These are phyloP conservation scores for Cepphus grylle DNA, from an alignment of 2,113 vertebrate species.

Conservation along the genomic window DNA sequence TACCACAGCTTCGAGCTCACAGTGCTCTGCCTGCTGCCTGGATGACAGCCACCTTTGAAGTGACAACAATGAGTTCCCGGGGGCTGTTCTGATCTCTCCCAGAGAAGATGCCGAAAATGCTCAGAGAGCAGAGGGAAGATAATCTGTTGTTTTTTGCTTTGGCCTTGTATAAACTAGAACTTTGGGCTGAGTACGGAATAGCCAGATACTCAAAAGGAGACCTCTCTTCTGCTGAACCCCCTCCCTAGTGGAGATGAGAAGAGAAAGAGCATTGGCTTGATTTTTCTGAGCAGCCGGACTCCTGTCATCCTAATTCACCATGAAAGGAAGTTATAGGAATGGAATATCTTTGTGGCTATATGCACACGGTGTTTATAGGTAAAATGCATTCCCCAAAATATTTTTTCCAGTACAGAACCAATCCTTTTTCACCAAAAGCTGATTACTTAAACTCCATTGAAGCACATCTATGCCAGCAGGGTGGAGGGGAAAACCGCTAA, in stretches of 20 bases:
- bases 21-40: slow-evolving; percentile 18
- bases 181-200: background rate
- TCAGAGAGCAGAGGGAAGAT: background rate
- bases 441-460: background rate
- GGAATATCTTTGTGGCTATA: background rate
- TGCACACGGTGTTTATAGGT: fast-evolving
- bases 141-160: background rate
- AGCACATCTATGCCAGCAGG: background rate
- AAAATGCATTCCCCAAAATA: background rate
- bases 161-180: background rate
- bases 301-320: background rate
- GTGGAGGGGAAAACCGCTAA: background rate
- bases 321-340: background rate
- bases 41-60: slow-evolving; percentile 6
- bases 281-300: background rate
- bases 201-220: background rate
- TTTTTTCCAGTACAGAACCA: background rate
- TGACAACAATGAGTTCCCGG: background rate
- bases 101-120: background rate
- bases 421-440: background rate
- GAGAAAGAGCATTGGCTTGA: background rate
- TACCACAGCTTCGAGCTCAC: slow-evolving; percentile 30
- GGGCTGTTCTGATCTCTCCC: background rate
- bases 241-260: background rate
- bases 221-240: background rate